These are phyloP conservation scores for Eupithecia pulchellata DNA, from an alignment of 2,888 invertebrate genomes.

Conservation along the genomic window DNA sequence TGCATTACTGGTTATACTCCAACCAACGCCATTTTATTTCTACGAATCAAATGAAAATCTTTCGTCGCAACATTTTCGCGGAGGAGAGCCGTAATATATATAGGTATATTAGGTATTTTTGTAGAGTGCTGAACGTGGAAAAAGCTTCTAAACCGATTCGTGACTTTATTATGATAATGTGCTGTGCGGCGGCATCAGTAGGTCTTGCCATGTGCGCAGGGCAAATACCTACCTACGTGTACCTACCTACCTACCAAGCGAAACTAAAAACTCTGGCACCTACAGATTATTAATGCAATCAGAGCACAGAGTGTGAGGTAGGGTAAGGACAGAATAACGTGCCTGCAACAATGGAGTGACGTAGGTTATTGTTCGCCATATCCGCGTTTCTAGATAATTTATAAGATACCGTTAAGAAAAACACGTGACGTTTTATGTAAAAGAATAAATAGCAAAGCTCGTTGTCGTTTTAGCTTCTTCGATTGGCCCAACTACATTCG, in stretches of 20 bases:
- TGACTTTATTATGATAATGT: too few relatives aligned
- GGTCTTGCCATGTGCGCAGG: background rate
- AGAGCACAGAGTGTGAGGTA: background rate
- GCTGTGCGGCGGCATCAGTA: too few relatives aligned
- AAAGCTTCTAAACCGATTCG: too few relatives aligned
- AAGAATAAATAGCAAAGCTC: background rate
- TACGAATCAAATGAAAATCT: too few relatives aligned
- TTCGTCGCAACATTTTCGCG: too few relatives aligned
- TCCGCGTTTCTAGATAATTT: constrained; percentile 3
- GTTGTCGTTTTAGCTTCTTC: background rate
- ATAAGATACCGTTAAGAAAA: background rate
- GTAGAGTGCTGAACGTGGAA: too few relatives aligned
- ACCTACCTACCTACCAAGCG: background rate
- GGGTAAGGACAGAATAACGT: background rate
- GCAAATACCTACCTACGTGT: background rate
- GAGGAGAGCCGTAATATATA: too few relatives aligned
- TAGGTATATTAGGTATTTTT: too few relatives aligned
- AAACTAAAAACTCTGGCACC: background rate
- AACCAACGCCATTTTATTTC: too few relatives aligned
- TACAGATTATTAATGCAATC: background rate
- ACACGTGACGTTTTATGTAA: background rate
- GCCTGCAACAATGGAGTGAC: background rate
- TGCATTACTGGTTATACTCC: background rate
- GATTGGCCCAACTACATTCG: background rate
- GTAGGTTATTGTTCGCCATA: background rate